phyloP scores from a whole-genome alignment of 2,113 vertebrate species.

The Nematolebias whitei region DNA sequence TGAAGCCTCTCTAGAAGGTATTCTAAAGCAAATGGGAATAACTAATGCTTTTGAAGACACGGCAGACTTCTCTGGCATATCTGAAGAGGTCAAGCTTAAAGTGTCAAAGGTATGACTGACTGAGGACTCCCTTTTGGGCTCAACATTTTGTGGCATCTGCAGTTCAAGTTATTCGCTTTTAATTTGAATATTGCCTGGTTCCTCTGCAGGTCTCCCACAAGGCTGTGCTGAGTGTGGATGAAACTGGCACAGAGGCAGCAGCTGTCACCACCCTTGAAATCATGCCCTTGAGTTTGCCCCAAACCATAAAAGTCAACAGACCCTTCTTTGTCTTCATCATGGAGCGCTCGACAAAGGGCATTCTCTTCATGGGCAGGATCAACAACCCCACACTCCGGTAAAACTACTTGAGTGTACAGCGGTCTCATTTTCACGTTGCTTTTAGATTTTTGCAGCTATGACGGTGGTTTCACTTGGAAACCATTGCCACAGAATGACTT shows the following conservation, averaged over 20 bases:
- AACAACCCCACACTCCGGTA: constrained; percentile 68
- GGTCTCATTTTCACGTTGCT: too few relatives aligned
- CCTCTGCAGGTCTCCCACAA: constrained; percentile 80
- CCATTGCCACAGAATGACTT: too few relatives aligned
- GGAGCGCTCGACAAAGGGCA: constrained; percentile 80
- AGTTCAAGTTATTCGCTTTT: too few relatives aligned
- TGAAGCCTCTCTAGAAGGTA: constrained; percentile 65
- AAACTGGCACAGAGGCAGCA: constrained; percentile 84
- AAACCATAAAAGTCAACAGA: constrained; percentile 63
- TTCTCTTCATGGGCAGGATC: constrained; percentile 88
- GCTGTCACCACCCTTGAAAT: constrained; percentile 54
- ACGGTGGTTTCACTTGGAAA: too few relatives aligned
- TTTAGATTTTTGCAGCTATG: neutral
- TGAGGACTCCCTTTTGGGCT: too few relatives aligned
- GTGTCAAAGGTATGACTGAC: constrained; percentile 82
- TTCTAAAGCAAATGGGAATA: constrained; percentile 81
- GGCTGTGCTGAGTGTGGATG: constrained; percentile 83
- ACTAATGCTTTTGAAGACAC: constrained; percentile 70
- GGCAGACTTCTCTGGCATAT: constrained; percentile 85
- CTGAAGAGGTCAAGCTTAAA: constrained; percentile 66
- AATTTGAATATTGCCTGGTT: neutral
- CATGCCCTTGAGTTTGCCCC: constrained; percentile 55
- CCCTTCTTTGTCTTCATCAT: constrained; percentile 85
- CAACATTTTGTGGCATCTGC: too few relatives aligned
- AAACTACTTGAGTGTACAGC: neutral